phyloP scores from a whole-genome alignment of 2,797 vertebrate species.

The Siniperca obscura region DNA sequence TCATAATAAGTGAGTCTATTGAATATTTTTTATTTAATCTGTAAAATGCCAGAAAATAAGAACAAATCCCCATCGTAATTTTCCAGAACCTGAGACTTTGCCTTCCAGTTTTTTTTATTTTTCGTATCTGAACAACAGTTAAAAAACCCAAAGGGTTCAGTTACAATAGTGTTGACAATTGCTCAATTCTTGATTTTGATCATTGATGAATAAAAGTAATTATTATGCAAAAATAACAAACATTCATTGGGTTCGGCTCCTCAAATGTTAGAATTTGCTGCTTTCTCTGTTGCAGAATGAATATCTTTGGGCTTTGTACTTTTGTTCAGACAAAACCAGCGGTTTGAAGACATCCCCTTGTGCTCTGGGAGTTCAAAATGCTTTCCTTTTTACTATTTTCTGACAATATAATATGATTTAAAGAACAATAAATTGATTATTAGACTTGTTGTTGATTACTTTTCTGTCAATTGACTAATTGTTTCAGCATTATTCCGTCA shows the following conservation, averaged over 20 bases:
- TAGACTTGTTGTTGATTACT: too few species aligned
- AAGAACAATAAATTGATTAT: neutral
- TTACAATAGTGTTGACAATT: neutral
- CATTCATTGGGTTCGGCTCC: neutral
- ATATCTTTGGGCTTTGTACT: neutral
- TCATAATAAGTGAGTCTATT: slow-evolving; percentile 5
- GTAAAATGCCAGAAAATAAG: neutral
- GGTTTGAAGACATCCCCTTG: neutral
- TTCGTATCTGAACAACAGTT: neutral
- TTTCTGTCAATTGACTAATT: too few species aligned
- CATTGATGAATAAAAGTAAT: neutral
- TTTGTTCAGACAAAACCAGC: neutral
- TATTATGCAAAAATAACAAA: neutral
- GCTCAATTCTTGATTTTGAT: neutral
- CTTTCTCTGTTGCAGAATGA: neutral
- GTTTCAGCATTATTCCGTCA: neutral
- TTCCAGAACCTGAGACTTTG: neutral
- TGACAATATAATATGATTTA: neutral
- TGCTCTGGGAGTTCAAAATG: neutral
- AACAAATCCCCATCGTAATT: neutral
- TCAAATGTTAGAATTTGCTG: neutral
- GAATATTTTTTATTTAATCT: slow-evolving; percentile 9
- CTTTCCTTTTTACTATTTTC: neutral
- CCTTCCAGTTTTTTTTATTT: neutral
- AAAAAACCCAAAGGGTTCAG: neutral